Conservation (phyloP, 53 echinoderm and acorn worm genomes). For the Luidia sarsii region DNA sequence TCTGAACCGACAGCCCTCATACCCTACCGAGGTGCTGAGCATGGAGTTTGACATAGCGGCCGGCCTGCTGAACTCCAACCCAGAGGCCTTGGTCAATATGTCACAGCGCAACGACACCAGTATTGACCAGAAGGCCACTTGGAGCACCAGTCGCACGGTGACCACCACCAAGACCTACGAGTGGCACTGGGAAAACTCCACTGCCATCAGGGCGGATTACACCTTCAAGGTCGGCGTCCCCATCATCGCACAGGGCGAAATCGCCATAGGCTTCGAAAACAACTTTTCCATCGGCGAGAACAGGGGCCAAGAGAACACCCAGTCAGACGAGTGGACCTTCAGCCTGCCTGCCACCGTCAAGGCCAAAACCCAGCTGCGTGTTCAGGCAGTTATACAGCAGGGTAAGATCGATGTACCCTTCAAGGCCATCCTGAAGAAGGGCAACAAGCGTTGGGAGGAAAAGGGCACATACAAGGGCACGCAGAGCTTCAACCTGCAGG, state of each 20-base stretch:
- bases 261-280: conserved; percentile 17
- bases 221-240: conserved; percentile 48
- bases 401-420: conserved; percentile 54
- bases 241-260: conserved; percentile 13
- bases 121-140: conserved; percentile 28
- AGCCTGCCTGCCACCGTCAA: conserved; percentile 17
- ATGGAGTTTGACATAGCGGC: conserved; percentile 46
- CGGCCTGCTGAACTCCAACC: conserved; percentile 7
- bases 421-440: conserved; percentile 32
- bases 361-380: conserved; percentile 19
- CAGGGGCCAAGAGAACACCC: conserved; percentile 8
- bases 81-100: conserved; percentile 20
- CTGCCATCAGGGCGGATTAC: background rate
- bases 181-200: conserved; percentile 51
- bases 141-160: conserved; percentile 21
- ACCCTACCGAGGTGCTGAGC: conserved; percentile 34
- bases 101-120: conserved; percentile 38
- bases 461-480: conserved; percentile 33
- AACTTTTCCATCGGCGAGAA: conserved; percentile 41
- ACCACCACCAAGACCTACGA: conserved; percentile 50
- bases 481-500: conserved; percentile 52
- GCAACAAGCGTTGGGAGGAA: conserved; percentile 38
- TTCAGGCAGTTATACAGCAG: conserved; percentile 23
- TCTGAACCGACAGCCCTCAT: conserved; percentile 11
- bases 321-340: conserved; percentile 43